Percentiles rank a stretch among this genome's conserved stretches.
phyloP scores from a whole-genome alignment of 2,888 invertebrate species.

The Xylophagus ater region DNA sequence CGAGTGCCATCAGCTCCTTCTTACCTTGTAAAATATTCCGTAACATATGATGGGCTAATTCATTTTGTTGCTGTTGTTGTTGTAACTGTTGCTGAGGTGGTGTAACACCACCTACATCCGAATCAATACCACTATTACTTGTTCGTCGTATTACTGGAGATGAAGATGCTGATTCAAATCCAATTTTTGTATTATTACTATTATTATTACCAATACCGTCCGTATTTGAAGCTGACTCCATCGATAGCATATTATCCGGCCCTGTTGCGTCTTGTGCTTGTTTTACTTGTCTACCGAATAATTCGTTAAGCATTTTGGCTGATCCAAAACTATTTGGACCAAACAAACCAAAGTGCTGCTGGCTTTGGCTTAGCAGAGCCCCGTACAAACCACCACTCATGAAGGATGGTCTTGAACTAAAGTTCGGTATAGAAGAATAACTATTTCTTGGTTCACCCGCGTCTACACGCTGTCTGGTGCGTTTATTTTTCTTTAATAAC shows the following conservation, averaged over 20 bases:
- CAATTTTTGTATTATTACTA: conserved; percentile 11
- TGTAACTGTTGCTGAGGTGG: conserved; percentile 25
- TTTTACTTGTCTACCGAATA: conserved; percentile 70
- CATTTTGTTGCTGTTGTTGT: conserved; percentile 35
- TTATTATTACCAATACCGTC: conserved; percentile 25
- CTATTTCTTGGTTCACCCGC: conserved; percentile 91
- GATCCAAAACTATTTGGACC: conserved; percentile 75
- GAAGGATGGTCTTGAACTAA: conserved; percentile 67
- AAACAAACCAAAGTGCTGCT: conserved; percentile 71
- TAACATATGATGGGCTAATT: conserved; percentile 72
- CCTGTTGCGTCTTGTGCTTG: conserved; percentile 52
- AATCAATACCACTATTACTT: conserved; percentile 31
- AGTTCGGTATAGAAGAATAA: conserved; percentile 70
- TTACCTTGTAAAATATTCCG: conserved; percentile 82
- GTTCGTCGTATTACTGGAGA: conserved; percentile 24
- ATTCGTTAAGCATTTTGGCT: conserved; percentile 85
- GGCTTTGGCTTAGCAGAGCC: conserved; percentile 71
- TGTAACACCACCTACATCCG: conserved; percentile 40
- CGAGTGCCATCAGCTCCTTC: conserved; percentile 69
- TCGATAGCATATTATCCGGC: conserved; percentile 39
- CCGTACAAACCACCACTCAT: conserved; percentile 80
- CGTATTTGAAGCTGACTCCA: conserved; percentile 38
- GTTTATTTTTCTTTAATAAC: conserved; percentile 85
- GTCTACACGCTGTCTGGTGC: conserved; percentile 92
- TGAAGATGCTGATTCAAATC: conserved; percentile 18